These are phyloP conservation scores for Pseudorasbora parva DNA, from an alignment of 2,113 vertebrate genomes.

Conservation along the genomic window DNA sequence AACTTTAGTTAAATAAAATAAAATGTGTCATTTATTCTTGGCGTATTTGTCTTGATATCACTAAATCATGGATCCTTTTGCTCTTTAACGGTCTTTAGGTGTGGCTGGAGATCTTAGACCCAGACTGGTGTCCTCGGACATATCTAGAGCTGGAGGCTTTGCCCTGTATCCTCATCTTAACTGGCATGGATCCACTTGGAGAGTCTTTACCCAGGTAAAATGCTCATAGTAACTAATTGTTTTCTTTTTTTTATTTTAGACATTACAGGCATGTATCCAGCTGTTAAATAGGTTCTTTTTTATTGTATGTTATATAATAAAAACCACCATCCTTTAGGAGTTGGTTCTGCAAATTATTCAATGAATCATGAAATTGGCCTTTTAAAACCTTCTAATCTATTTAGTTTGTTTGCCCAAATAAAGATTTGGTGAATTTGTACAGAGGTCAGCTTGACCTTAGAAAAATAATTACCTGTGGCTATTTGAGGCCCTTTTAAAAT, in stretches of 20 bases:
- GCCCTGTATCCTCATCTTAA: conserved; percentile 94
- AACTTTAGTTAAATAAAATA: background rate
- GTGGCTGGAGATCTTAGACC: conserved; percentile 93
- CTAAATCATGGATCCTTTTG: background rate
- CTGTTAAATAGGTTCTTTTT: background rate
- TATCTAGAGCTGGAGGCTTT: conserved; percentile 94
- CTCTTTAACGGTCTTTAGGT: conserved; percentile 69
- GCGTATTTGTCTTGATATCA: background rate
- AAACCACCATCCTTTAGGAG: background rate
- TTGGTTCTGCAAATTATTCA: background rate
- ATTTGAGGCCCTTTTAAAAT: background rate
- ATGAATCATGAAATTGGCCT: background rate
- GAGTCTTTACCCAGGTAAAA: conserved; percentile 90
- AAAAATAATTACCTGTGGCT: background rate
- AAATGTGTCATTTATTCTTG: background rate
- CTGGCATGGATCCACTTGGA: conserved; percentile 90
- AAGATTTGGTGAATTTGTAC: background rate
- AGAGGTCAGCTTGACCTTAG: conserved; percentile 6
- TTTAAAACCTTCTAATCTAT: background rate
- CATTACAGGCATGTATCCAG: background rate
- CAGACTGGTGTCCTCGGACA: conserved; percentile 89
- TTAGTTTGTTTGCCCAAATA: background rate
- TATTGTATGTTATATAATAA: background rate
- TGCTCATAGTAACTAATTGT: background rate
- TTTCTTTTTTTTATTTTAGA: background rate